A percentile compares a stretch with the other conserved stretches of the same genome.
These are phyloP conservation scores for Decapterus maruadsi DNA, from an alignment of 2,797 vertebrate species.

Conservation along the genomic window DNA sequence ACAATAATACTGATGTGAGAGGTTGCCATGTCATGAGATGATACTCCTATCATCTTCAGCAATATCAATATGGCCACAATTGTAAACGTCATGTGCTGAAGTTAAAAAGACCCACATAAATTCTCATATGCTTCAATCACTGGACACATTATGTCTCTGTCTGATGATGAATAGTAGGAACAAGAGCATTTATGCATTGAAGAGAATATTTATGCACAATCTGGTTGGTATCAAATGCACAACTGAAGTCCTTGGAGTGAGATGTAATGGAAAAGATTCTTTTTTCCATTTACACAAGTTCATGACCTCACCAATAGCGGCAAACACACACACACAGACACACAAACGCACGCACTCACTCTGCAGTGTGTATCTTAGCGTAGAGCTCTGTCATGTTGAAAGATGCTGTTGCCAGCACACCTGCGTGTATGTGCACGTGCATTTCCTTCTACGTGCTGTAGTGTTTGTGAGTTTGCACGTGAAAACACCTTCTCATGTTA, in stretches of 20 bases:
- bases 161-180: constrained; percentile 41
- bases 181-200: constrained; percentile 26
- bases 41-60: too few relatives aligned
- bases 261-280: constrained; percentile 58
- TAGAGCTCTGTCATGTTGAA: constrained; percentile 48
- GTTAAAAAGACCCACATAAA: not conserved
- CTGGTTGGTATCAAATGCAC: constrained; percentile 54
- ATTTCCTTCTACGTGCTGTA: constrained; percentile 22
- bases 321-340: not conserved
- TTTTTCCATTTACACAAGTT: constrained; percentile 35
- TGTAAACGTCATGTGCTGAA: too few relatives aligned
- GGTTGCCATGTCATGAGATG: not conserved
- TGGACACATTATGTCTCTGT: constrained; percentile 36
- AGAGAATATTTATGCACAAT: constrained; percentile 35
- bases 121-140: not conserved
- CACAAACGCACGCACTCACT: not conserved
- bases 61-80: not conserved
- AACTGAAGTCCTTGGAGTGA: constrained; percentile 48
- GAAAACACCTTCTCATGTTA: constrained; percentile 65
- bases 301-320: constrained; percentile 45
- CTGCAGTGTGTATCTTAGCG: constrained; percentile 17
- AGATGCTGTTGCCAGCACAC: constrained; percentile 68
- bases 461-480: constrained; percentile 11
- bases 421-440: constrained; percentile 38
- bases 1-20: too few relatives aligned